Evolutionary conservation across 2,797 vertebrate genomes (phyloP).

Genomic region (Podargus strigoides): DNA sequence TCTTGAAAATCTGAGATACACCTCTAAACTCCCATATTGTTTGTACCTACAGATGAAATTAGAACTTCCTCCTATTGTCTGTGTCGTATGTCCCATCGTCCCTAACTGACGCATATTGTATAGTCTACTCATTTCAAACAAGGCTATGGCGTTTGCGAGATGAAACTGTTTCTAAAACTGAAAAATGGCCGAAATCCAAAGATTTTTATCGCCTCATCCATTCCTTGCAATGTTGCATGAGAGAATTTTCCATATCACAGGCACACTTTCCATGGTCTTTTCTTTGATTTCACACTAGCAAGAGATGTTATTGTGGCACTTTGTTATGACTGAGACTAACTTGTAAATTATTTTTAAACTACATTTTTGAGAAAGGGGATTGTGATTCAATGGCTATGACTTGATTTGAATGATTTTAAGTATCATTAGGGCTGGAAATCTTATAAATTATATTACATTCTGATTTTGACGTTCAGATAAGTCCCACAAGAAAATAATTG

Average conservation of each 20-base stretch:
- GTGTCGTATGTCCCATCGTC: slow-evolving; percentile 48
- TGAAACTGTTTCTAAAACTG: slow-evolving; percentile 36
- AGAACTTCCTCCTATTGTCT: slow-evolving; percentile 80
- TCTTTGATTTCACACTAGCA: background rate
- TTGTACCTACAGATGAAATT: slow-evolving; percentile 77
- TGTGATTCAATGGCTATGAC: fast-evolving
- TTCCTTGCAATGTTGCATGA: slow-evolving; percentile 9
- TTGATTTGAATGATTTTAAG: background rate
- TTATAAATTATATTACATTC: background rate
- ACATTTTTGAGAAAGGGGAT: fast-evolving
- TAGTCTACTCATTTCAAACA: slow-evolving; percentile 35
- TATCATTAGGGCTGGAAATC: background rate
- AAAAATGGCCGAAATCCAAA: slow-evolving; percentile 46
- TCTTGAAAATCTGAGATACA: slow-evolving; percentile 33
- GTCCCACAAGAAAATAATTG: background rate
- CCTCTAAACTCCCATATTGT: slow-evolving; percentile 62
- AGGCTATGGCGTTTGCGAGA: slow-evolving; percentile 25
- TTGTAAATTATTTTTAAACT: background rate
- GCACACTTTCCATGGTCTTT: background rate
- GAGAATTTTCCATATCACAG: background rate
- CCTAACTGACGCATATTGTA: slow-evolving; percentile 73
- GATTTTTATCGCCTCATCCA: slow-evolving; percentile 60
- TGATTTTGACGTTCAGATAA: background rate
- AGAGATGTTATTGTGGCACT: background rate
- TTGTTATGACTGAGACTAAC: background rate